Evolutionary conservation across 1,140 invertebrate species (phyloP), one percentile per base, ranked within the genome.

Genomic region (Sarcophaga bullata): DNA sequence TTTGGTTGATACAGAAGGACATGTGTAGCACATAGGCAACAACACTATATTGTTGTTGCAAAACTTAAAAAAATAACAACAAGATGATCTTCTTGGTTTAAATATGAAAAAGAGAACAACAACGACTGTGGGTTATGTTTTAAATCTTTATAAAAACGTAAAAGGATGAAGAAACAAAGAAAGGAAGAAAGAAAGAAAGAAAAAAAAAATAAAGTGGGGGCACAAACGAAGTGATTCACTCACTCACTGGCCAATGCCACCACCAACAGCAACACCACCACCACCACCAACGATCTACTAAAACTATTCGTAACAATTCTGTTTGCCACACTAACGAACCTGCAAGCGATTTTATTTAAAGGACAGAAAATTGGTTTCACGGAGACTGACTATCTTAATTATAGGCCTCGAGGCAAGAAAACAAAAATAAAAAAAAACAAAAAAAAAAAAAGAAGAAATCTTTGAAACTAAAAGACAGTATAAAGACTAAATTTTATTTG

Each of bases 331-430:
- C 80, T 46, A 80, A 19, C 62, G 80, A 46, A 80, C n/a, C 82
- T 83, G 78, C 76, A 73, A 83, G 82, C 82, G 72, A 19, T 76
- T 81, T 83, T 62, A 68, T 78, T 78, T 78, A 83, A 83, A 81
- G 82, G 82, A 81, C 82, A 83, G 82, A 83, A 83, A 83, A 83
- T 83, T 83, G 82, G 82, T 83, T 83, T 83, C 82, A 83, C 75
- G 82, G 82, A 73, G 80, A 83, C 82, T 81, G 82, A 81, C 82
- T 83, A 83, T 83, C 82, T 83, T 83, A 83, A 83, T 83, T 83
- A 83, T 83, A 83, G 72, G 80, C 82, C 82, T 73, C 54, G 58
- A 76, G 82, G 80, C 82, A 81, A 72, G 72, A 73, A 52, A 11
- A 76, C 11, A 49, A n/a, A 13, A 47, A 76, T n/a, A 76, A 76